A percentile compares a stretch with the other conserved stretches of the same genome.
Conservation (phyloP, 35 echinoderm and acorn worm species). For the Apostichopus parvimensis region DNA sequence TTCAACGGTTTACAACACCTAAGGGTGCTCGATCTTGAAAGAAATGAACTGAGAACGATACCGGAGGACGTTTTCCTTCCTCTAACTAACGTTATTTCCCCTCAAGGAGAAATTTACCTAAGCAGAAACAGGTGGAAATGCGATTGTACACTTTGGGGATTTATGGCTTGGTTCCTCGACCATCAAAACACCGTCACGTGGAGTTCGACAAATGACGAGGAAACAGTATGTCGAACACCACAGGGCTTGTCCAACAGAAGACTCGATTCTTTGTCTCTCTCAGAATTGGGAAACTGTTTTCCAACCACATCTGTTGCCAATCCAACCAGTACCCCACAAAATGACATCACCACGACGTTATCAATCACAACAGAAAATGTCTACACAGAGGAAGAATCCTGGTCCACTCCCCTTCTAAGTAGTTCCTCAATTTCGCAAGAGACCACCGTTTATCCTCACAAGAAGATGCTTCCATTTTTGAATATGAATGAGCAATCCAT, state of each 20-base stretch:
- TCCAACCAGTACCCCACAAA: no score
- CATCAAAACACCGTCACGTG: background rate
- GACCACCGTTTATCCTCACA: no score
- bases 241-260: background rate
- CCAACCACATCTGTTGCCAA: background rate
- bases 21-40: background rate
- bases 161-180: background rate
- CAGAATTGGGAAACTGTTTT: conserved; percentile 1
- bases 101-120: background rate
- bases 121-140: background rate
- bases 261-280: background rate
- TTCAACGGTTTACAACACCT: background rate
- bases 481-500: no score
- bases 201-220: background rate
- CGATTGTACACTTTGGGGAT: background rate
- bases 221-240: background rate
- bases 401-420: no score
- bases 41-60: background rate
- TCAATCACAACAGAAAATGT: no score
- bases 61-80: background rate
- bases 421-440: no score
- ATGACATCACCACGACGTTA: no score
- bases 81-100: background rate
- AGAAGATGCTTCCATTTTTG: no score
- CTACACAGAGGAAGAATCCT: no score